Evolutionary conservation across 2,113 vertebrate species (phyloP).

Genomic region (Lycaon pictus): DNA sequence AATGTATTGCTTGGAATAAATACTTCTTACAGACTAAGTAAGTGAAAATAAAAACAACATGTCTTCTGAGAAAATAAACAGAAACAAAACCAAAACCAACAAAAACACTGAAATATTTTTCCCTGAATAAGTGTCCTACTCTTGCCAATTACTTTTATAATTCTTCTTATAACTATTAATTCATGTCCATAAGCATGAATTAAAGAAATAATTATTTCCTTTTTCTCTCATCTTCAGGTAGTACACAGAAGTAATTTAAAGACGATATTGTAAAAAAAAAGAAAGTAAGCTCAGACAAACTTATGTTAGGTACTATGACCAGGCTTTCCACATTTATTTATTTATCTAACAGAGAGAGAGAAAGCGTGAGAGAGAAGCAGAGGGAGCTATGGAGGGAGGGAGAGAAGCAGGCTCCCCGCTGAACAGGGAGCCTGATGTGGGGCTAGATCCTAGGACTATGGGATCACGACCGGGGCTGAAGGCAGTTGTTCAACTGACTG

Average conservation of each 20-base stretch:
- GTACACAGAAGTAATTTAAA: slow-evolving; percentile 10
- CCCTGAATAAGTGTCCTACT: background rate
- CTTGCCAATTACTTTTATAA: background rate
- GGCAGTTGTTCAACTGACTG: no score
- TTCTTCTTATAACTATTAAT: background rate
- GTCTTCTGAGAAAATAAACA: slow-evolving; percentile 31
- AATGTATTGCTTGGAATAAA: slow-evolving; percentile 43
- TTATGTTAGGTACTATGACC: background rate
- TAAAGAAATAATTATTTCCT: slow-evolving; percentile 36
- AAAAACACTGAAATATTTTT: background rate
- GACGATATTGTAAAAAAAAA: slow-evolving; percentile 31
- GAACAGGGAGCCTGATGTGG: no score
- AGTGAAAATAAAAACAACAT: slow-evolving; percentile 51
- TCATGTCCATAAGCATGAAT: background rate
- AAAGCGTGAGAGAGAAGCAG: no score
- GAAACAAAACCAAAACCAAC: slow-evolving; percentile 9
- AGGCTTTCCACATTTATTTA: slow-evolving; percentile 57
- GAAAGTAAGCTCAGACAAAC: background rate
- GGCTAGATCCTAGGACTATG: no score
- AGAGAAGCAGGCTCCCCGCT: no score
- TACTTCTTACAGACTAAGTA: slow-evolving; percentile 11
- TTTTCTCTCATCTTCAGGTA: background rate
- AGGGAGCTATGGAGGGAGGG: no score
- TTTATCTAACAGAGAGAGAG: background rate
- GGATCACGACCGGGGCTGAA: no score